These are phyloP conservation scores for Phyllostomus discolor DNA, from an alignment of 2,113 vertebrate genomes.

Conservation along the genomic window DNA sequence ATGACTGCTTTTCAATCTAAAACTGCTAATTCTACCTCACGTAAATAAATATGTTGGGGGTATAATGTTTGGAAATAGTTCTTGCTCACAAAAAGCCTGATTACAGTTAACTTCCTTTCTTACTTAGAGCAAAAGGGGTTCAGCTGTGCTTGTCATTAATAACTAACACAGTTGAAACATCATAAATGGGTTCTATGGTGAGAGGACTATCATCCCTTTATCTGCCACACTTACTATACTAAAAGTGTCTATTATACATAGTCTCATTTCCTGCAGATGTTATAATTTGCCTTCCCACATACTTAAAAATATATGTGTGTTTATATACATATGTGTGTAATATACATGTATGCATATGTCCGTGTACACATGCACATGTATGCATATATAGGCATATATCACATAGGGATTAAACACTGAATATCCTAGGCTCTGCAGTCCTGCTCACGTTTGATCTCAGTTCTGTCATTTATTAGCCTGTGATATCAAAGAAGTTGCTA, in stretches of 20 bases:
- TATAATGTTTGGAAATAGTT: background rate
- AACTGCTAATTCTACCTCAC: background rate
- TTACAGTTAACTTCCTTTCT: background rate
- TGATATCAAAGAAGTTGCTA: background rate
- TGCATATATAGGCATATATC: background rate
- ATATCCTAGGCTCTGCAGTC: background rate
- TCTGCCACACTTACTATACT: background rate
- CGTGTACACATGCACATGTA: too few species aligned
- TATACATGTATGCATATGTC: background rate
- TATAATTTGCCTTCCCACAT: background rate
- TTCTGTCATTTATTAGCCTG: background rate
- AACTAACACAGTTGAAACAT: background rate
- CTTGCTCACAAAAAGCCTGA: background rate
- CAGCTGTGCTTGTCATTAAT: background rate
- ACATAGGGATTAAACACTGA: background rate
- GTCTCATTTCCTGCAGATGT: background rate
- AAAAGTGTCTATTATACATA: background rate
- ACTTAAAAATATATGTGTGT: background rate
- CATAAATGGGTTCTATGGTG: background rate
- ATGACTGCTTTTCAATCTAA: background rate
- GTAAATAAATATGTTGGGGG: background rate
- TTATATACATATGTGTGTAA: background rate
- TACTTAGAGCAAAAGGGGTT: background rate
- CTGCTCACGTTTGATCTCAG: background rate
- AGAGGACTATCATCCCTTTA: background rate